A percentile compares a stretch with the other conserved stretches of the same genome.
Evolutionary conservation across 2,888 invertebrate species (phyloP).

Genomic region (Drosophila fungiperda): DNA sequence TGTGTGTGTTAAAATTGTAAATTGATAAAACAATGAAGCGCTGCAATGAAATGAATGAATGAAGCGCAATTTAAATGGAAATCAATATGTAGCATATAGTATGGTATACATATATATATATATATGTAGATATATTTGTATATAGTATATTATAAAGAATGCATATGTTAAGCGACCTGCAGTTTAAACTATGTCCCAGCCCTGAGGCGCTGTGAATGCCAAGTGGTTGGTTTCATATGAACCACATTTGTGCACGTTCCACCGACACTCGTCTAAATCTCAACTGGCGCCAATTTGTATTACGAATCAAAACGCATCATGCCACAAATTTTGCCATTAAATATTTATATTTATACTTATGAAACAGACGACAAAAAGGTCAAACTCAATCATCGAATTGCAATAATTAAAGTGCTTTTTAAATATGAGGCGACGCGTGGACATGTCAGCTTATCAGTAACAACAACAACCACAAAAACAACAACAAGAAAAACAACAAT

Average conservation of each 20-base stretch:
- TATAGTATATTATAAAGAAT: slow-evolving; percentile 27
- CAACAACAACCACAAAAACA: not conserved
- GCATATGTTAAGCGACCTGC: slow-evolving; percentile 40
- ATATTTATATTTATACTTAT: not conserved
- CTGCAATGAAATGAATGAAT: slow-evolving; percentile 75
- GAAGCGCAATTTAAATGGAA: slow-evolving; percentile 74
- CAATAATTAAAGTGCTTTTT: slow-evolving; percentile 9
- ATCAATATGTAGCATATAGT: slow-evolving; percentile 57
- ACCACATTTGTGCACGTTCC: slow-evolving; percentile 54
- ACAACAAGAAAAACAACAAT: slow-evolving; percentile 6
- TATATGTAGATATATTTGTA: slow-evolving; percentile 8
- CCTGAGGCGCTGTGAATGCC: slow-evolving; percentile 54
- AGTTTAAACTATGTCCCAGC: slow-evolving; percentile 32
- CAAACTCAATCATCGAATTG: slow-evolving; percentile 48
- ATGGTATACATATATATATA: slow-evolving; percentile 8
- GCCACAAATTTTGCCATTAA: not conserved
- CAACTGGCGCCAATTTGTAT: slow-evolving; percentile 25
- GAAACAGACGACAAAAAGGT: slow-evolving; percentile 35
- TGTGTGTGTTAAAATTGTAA: slow-evolving; percentile 73
- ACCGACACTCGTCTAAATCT: slow-evolving; percentile 38
- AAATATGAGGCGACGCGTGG: slow-evolving; percentile 54
- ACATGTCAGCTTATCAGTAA: slow-evolving; percentile 60
- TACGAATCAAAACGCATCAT: slow-evolving; percentile 6
- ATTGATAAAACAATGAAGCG: slow-evolving; percentile 72
- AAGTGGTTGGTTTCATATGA: slow-evolving; percentile 42